These are phyloP conservation scores for Ganaspis brasiliensis DNA, from an alignment of 2,888 invertebrate species.

Conservation along the genomic window DNA sequence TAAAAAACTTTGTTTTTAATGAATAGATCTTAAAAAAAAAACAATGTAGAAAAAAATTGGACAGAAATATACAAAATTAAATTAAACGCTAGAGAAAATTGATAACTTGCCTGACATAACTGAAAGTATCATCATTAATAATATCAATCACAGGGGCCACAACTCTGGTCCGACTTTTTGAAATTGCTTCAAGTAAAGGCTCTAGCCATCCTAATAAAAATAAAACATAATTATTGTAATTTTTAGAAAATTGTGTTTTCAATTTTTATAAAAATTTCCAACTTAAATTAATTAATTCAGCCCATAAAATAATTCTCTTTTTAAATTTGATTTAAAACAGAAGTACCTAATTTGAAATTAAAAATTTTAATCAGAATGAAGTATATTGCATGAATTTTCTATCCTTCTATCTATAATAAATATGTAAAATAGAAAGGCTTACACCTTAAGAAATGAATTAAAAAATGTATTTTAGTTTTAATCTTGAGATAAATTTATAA, in stretches of 20 bases:
- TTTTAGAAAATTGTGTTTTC: too few relatives aligned
- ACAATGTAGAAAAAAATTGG: neutral
- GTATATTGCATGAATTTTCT: too few relatives aligned
- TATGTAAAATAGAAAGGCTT: too few relatives aligned
- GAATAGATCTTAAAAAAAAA: too few relatives aligned
- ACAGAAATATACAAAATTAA: neutral
- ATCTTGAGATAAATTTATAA: constrained; percentile 32
- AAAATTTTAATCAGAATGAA: too few relatives aligned
- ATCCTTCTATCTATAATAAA: too few relatives aligned
- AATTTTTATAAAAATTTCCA: too few relatives aligned
- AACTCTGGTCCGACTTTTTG: constrained; percentile 85
- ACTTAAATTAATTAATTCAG: too few relatives aligned
- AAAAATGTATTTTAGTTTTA: neutral
- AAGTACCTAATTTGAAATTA: constrained; percentile 12
- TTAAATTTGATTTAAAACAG: too few relatives aligned
- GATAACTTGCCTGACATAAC: constrained; percentile 86
- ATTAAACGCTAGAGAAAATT: constrained; percentile 12
- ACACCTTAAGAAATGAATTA: too few relatives aligned
- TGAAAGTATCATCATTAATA: constrained; percentile 97
- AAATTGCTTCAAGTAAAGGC: constrained; percentile 86
- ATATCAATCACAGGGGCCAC: constrained; percentile 95
- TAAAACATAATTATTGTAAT: constrained; percentile 19
- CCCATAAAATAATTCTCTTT: too few relatives aligned
- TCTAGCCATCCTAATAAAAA: constrained; percentile 87
- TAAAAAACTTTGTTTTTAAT: too few relatives aligned